Conservation (phyloP, 2,113 vertebrate genomes). For the Halichoerus grypus region DNA sequence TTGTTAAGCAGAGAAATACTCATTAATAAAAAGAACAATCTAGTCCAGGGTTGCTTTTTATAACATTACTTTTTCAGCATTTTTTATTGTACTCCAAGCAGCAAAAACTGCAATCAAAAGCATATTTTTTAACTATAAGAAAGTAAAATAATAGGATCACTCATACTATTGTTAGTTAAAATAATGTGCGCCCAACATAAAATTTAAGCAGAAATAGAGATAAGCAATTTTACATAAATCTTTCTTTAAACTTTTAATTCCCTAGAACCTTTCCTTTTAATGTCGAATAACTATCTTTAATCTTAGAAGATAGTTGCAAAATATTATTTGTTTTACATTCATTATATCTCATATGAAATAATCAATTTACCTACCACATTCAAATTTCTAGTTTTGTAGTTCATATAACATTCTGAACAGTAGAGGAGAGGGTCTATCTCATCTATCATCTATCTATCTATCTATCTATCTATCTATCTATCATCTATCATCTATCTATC, state of each 20-base stretch:
- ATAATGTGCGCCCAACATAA: conserved; percentile 45
- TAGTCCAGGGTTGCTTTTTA: conserved; percentile 74
- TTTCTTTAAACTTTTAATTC: conserved; percentile 48
- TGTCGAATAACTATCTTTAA: not conserved
- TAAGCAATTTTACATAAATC: conserved; percentile 45
- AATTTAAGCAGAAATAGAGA: conserved; percentile 71
- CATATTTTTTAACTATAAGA: conserved; percentile 76
- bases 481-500: not conserved
- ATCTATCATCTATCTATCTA: not conserved
- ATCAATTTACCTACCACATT: not conserved
- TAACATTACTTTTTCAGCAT: conserved; percentile 78
- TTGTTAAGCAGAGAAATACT: conserved; percentile 82
- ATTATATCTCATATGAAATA: not conserved
- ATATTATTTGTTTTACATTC: not conserved
- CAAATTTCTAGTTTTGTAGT: not conserved
- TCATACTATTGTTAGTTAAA: conserved; percentile 44
- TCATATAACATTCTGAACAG: not conserved
- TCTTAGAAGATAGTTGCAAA: not conserved
- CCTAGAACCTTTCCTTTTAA: not conserved
- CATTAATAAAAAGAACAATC: conserved; percentile 76
- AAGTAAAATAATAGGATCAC: conserved; percentile 69
- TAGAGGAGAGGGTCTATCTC: not conserved
- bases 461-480: not conserved
- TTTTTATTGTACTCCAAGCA: conserved; percentile 76
- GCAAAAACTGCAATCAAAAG: conserved; percentile 72